Evolutionary conservation across 2,888 invertebrate species (phyloP), one percentile per base, ranked within the genome.

Genomic region (Drosophila hamatofila): DNA sequence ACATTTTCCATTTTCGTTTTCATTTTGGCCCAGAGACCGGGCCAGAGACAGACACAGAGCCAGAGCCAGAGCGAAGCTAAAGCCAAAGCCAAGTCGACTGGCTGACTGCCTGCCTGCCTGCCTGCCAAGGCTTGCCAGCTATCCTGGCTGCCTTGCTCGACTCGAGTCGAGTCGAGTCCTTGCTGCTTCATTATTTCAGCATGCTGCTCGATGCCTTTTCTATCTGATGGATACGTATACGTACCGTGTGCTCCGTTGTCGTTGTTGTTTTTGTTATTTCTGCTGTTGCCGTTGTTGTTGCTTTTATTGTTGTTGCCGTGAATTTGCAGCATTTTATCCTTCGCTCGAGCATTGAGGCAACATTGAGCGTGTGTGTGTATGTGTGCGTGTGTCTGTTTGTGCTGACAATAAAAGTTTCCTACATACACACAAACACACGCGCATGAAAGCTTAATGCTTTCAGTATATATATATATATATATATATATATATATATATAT

Each of bases 221-320:
- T 86, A 87, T 90, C 88, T 87, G 87, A 87, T 87, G 89, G 86
- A 86, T 86, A 89, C 88, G 88, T 89, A 86, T 85, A 89, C 90
- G 88, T 84, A 84, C 80, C 78, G 89, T 89, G 71, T 66, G 84
- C 87, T 39, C 65, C 71, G 66, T 65, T 46, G 55, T 46, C 57
- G 77, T 64, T 75, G 64, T 42, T 30, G 41, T 14, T 41, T 25
- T 23, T 64, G 69, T 35, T 61, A n/a, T 21, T 52, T 63, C 51
- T 61, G 27, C 44, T 60, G 37, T 25, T 35, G 35, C 12, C 60
- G 35, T 57, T 25, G 56, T 56, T 59, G 65, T 44, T 58, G 65
- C 35, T 72, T 33, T 65, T 72, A 55, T 65, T 83, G 81, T 72
- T 88, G 75, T 82, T 83, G 78, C 81, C 61, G 79, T 86, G 90